These are phyloP conservation scores for Lota lota DNA, from an alignment of 2,113 vertebrate species.

Conservation along the genomic window DNA sequence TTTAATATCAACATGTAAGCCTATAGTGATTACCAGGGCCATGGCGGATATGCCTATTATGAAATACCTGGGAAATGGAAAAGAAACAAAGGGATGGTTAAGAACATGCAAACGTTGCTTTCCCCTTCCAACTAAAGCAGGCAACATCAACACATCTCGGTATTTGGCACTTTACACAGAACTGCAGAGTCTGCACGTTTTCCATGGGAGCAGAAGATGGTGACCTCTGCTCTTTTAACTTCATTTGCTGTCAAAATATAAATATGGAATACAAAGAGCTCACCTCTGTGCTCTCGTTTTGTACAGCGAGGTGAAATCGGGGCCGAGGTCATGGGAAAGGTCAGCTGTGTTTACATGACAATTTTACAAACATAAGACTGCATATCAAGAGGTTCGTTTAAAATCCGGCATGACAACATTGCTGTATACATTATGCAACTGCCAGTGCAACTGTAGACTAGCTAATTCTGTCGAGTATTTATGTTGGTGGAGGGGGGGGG, in stretches of 20 bases:
- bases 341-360: slow-evolving; percentile 46
- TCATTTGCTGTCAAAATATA: slow-evolving; percentile 64
- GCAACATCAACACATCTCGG: slow-evolving; percentile 11
- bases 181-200: slow-evolving; percentile 53
- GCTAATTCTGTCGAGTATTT: too few relatives aligned
- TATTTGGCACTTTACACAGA: slow-evolving; percentile 50
- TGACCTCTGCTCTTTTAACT: slow-evolving; percentile 65
- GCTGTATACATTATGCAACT: slow-evolving; percentile 12
- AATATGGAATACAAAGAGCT: slow-evolving; percentile 61
- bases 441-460: too few relatives aligned
- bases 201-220: slow-evolving; percentile 3
- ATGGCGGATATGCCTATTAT: too few relatives aligned
- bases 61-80: too few relatives aligned
- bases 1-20: too few relatives aligned
- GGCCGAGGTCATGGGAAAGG: slow-evolving; percentile 50
- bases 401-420: slow-evolving; percentile 39
- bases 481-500: too few relatives aligned
- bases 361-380: slow-evolving; percentile 48
- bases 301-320: slow-evolving; percentile 33
- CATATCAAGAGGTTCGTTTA: slow-evolving; percentile 59
- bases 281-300: slow-evolving; percentile 50
- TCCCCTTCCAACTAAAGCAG: slow-evolving; percentile 15
- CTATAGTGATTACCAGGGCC: too few relatives aligned
- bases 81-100: too few relatives aligned
- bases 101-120: background rate